These are phyloP conservation scores for Panonychus citri DNA, from an alignment of 1,140 invertebrate genomes.

Conservation along the genomic window DNA sequence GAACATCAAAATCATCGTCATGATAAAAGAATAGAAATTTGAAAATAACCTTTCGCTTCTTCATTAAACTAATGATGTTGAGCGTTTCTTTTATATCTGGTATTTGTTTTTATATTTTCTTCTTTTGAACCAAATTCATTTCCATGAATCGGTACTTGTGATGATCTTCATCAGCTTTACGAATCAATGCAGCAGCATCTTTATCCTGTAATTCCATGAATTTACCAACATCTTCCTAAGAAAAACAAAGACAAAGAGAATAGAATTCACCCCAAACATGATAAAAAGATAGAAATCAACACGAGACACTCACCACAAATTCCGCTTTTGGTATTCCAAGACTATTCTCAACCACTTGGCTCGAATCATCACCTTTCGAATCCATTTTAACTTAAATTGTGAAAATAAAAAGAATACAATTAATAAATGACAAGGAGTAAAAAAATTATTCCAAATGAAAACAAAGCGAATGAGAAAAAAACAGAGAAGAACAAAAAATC, in stretches of 20 bases:
- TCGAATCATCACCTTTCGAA: too few relatives aligned
- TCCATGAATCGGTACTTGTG: constrained; percentile 95
- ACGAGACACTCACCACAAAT: constrained; percentile 13
- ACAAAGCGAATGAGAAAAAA: too few relatives aligned
- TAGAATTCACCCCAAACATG: neutral
- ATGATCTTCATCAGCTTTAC: constrained; percentile 66
- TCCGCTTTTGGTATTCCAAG: constrained; percentile 14
- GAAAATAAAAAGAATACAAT: too few relatives aligned
- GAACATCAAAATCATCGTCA: too few relatives aligned
- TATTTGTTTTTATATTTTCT: constrained; percentile 56
- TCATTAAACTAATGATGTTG: constrained; percentile 72
- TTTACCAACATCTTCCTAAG: constrained; percentile 79
- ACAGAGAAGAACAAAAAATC: too few relatives aligned
- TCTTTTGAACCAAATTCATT: constrained; percentile 57
- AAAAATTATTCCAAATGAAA: too few relatives aligned
- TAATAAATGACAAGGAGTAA: too few relatives aligned
- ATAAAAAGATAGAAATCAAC: neutral
- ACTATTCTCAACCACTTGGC: constrained; percentile 10
- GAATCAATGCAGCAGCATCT: constrained; percentile 55
- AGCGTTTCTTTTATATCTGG: constrained; percentile 75
- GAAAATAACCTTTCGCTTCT: constrained; percentile 50
- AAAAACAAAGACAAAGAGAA: constrained; percentile 12
- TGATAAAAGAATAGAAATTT: constrained; percentile 17
- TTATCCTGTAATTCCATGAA: constrained; percentile 67
- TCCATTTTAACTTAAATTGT: too few relatives aligned